Percentiles rank a stretch among this genome's conserved stretches.
These are phyloP conservation scores for Sylvilagus bachmani DNA, from an alignment of 2,113 vertebrate species.

Conservation along the genomic window DNA sequence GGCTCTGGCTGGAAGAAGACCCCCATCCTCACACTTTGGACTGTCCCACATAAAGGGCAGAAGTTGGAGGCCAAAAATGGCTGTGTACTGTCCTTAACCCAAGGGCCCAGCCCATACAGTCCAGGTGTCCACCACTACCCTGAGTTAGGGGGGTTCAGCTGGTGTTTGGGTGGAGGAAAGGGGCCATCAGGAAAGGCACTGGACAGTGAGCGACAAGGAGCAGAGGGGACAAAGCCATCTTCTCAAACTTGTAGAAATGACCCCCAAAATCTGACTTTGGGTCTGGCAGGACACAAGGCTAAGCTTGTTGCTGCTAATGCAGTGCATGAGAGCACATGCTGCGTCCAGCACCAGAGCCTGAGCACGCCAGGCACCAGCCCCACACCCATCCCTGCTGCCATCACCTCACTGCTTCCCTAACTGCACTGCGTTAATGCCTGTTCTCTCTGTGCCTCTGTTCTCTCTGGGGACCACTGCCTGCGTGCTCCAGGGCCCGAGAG, in stretches of 20 bases:
- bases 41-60: not conserved
- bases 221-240: not conserved
- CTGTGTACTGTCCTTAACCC: not conserved
- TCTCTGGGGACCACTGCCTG: slow-evolving; percentile 88
- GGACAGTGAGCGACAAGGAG: not conserved
- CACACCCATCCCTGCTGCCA: not conserved
- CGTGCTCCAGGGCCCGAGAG: slow-evolving; percentile 96
- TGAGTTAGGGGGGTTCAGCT: not conserved
- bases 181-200: not conserved
- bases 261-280: not conserved
- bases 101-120: not conserved
- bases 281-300: not conserved
- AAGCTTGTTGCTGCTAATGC: not conserved
- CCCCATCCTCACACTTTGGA: not conserved
- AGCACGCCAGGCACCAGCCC: slow-evolving; percentile 44
- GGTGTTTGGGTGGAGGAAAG: not conserved
- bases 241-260: not conserved
- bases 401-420: slow-evolving; percentile 55
- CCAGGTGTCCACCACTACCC: not conserved
- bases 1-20: not conserved
- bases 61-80: not conserved
- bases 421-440: slow-evolving; percentile 69
- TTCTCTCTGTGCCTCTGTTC: slow-evolving; percentile 87
- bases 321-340: slow-evolving; percentile 71
- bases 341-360: slow-evolving; percentile 3